Percentiles rank a stretch among this genome's conserved stretches.
These are phyloP conservation scores for Pampusana beccarii DNA, from an alignment of 2,113 vertebrate genomes.

Conservation along the genomic window DNA sequence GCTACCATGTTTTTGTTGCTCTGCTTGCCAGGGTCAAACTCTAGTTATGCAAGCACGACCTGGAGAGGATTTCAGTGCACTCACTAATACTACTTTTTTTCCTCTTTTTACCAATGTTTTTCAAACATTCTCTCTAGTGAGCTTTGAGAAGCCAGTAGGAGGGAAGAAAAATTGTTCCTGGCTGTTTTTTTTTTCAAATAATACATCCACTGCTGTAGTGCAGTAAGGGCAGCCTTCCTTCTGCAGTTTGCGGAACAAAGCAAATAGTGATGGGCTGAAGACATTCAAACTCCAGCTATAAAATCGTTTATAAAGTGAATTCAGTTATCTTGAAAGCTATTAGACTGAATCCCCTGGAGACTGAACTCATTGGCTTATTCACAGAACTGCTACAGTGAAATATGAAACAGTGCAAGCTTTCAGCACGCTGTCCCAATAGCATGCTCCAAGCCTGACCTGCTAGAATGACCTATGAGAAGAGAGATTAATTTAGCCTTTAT, in stretches of 20 bases:
- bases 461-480: neutral
- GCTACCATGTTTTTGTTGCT: neutral
- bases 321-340: slow-evolving; percentile 12
- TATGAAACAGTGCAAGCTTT: neutral
- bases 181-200: neutral
- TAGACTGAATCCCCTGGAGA: neutral
- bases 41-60: neutral
- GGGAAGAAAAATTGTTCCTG: neutral
- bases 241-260: neutral
- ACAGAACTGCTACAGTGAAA: neutral
- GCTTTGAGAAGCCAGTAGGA: neutral
- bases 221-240: neutral
- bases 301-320: neutral
- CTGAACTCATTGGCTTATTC: slow-evolving; percentile 12
- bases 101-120: neutral
- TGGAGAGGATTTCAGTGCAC: neutral
- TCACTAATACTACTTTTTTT: neutral
- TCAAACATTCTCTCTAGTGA: neutral
- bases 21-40: neutral
- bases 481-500: neutral
- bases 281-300: neutral
- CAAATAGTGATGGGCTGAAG: neutral
- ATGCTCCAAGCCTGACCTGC: neutral
- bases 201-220: neutral
- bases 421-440: neutral